phyloP scores from a whole-genome alignment of 2,888 invertebrate genomes.

The Geotrupes spiniger region DNA sequence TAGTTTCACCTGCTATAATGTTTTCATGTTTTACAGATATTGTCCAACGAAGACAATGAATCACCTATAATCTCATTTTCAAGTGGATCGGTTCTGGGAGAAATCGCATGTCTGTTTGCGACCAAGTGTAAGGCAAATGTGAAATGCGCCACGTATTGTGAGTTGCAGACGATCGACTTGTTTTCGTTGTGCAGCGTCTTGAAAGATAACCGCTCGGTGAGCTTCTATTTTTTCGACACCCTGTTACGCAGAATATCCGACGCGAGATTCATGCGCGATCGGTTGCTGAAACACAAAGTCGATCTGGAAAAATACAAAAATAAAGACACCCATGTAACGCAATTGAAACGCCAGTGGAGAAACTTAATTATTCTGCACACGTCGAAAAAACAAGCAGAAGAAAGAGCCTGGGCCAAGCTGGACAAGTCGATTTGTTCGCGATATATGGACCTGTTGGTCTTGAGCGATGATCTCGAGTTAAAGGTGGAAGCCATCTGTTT shows the following conservation, averaged over 20 bases:
- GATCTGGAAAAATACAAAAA: background rate
- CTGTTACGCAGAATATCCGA: background rate
- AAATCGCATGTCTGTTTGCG: constrained; percentile 52
- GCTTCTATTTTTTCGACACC: background rate
- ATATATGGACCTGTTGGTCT: constrained; percentile 21
- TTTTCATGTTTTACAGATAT: constrained; percentile 9
- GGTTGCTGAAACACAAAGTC: background rate
- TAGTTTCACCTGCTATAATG: too few relatives aligned
- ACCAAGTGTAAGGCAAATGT: constrained; percentile 38
- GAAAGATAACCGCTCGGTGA: background rate
- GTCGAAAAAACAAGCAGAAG: constrained; percentile 25
- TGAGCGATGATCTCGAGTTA: constrained; percentile 21
- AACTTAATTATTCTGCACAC: constrained; percentile 7
- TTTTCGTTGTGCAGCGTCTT: constrained; percentile 8
- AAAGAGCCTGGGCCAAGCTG: constrained; percentile 41
- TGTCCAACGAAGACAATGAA: constrained; percentile 55
- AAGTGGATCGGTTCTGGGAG: constrained; percentile 55
- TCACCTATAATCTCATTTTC: constrained; percentile 56
- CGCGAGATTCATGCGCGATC: background rate
- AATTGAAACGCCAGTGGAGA: constrained; percentile 18
- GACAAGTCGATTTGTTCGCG: constrained; percentile 13
- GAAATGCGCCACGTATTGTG: constrained; percentile 48
- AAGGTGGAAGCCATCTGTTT: constrained; percentile 40
- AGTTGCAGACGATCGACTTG: constrained; percentile 52
- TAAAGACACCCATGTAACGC: constrained; percentile 8